Evolutionary conservation across 2,113 vertebrate species (phyloP).

Genomic region (Oenanthe melanoleuca): DNA sequence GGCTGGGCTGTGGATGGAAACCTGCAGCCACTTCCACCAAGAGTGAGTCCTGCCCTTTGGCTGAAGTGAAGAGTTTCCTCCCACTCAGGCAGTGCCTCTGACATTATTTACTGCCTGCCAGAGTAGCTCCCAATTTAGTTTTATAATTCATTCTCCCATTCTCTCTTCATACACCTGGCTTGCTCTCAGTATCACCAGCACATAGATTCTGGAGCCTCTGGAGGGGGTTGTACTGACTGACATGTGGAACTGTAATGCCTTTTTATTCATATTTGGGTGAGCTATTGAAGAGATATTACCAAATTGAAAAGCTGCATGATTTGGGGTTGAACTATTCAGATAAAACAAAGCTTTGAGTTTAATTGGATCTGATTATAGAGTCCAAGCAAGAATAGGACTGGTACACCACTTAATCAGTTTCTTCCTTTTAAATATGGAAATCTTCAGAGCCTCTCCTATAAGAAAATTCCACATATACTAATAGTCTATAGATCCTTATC

Average conservation of each 20-base stretch:
- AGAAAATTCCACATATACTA: neutral
- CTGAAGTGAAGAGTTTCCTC: neutral
- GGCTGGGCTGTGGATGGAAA: neutral
- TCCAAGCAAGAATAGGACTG: neutral
- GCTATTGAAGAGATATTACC: neutral
- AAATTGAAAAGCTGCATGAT: conserved; percentile 36
- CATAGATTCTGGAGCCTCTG: neutral
- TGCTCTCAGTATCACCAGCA: neutral
- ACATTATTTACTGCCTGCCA: neutral
- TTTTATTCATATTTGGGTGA: conserved; percentile 2
- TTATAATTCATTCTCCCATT: neutral
- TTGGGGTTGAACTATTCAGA: conserved; percentile 30
- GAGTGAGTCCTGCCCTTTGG: neutral
- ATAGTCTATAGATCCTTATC: neutral
- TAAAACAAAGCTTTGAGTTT: conserved; percentile 54
- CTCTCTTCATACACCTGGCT: neutral
- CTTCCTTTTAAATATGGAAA: neutral
- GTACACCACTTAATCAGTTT: neutral
- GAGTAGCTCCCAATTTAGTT: neutral
- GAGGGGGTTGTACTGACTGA: neutral
- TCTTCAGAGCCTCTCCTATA: neutral
- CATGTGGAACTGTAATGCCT: neutral
- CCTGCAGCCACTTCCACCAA: neutral
- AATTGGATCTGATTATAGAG: neutral
- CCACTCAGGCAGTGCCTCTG: neutral